A percentile compares a stretch with the other conserved stretches of the same genome.
Evolutionary conservation across 2,797 vertebrate species (phyloP).

Genomic region (Poliocrania exsul): DNA sequence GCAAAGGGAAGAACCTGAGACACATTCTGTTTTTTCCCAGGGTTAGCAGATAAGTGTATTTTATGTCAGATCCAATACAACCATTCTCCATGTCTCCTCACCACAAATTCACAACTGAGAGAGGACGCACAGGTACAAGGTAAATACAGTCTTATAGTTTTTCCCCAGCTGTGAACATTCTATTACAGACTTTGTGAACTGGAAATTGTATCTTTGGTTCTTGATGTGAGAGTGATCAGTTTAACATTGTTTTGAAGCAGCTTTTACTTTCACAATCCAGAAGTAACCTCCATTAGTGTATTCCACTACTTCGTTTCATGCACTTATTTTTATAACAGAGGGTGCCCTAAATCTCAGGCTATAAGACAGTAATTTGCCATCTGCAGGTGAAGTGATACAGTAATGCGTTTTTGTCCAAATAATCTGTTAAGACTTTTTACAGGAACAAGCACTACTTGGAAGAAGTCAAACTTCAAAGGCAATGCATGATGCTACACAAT

Average conservation of each 20-base stretch:
- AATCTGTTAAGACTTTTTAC: background rate
- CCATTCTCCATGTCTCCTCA: background rate
- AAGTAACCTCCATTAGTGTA: rapidly evolving
- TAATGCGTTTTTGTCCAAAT: background rate
- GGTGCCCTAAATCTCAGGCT: background rate
- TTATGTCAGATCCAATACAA: background rate
- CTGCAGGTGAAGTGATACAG: background rate
- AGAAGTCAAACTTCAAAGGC: background rate
- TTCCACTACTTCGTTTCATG: background rate
- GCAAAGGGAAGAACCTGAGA: background rate
- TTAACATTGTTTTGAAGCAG: background rate
- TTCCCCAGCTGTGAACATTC: background rate
- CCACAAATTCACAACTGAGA: background rate
- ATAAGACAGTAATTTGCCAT: background rate
- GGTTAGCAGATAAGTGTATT: background rate
- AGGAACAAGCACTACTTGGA: background rate
- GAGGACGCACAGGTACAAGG: background rate
- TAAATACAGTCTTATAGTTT: rapidly evolving
- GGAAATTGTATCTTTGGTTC: background rate
- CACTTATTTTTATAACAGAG: background rate
- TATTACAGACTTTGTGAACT: background rate
- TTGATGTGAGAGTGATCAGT: background rate
- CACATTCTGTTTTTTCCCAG: background rate
- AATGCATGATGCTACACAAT: background rate
- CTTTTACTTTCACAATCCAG: background rate